Base-by-base conservation (phyloP, 1,140 invertebrate species). In the Acromyrmex charruanus region DNA sequence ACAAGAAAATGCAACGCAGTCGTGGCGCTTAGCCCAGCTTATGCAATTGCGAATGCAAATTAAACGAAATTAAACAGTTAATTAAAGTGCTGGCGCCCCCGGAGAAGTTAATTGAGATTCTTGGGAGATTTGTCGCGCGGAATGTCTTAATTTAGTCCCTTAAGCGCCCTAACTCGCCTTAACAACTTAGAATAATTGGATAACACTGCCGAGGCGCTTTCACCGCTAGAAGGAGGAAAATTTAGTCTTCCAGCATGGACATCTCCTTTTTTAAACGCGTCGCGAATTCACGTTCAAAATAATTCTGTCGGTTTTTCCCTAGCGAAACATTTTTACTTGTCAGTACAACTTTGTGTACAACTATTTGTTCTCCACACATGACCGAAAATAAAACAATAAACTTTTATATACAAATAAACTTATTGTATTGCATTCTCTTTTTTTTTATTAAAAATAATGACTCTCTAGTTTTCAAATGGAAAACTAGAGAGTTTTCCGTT, bases 81-180 rank as follows among this genome's bases (percentile, higher is more conserved):
- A 95, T 95, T 95, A 95, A 95, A 95, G 91, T 88, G 77, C 77
- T 87, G 86, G 84, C 71, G 79, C 87, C 89, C 91, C 89, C 87
- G 90, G 89, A 92, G 91, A 90, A 95, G 95, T 95, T 95, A 95
- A 95, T 95, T 95, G 95, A 95, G 95, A 95, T 95, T 95, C 95
- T 95, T 95, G 95, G 94, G 90, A 95, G 95, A 95, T 95, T 95
- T 95, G 95, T 95, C 94, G 95, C 92, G 91, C 93, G 95, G 95
- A 95, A 95, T 95, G 95, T 95, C 95, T 95, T 95, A 95, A 95
- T 95, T 95, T 95, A 95, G 94, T 95, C 93, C 93, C 94, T 95
- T 95, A 94, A 95, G 93, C 94, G 93, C 94, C 94, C 94, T 95
- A 95, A 95, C 94, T 94, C 92, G 94, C 93, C 95, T 95, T 95